Percentiles rank a stretch among this genome's conserved stretches.
Conservation (phyloP, 2,113 vertebrate species). For the Alexandromys fortis region DNA sequence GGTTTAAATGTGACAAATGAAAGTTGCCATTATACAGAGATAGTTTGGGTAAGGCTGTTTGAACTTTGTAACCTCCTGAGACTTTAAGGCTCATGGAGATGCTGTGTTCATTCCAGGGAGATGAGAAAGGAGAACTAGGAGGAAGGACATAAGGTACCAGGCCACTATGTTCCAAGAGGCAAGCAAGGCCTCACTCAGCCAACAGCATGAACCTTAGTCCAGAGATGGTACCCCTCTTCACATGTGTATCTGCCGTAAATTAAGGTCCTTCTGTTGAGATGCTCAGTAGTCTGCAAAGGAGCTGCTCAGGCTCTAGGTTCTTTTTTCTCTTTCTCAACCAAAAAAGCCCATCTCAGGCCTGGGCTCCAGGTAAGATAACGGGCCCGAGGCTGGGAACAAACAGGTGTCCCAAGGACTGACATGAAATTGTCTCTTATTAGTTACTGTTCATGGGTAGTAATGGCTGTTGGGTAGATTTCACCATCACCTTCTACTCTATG, state of each 20-base stretch:
- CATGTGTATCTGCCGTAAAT: background rate
- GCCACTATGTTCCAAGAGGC: background rate
- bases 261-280: background rate
- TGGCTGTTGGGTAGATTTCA: background rate
- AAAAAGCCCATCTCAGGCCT: background rate
- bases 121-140: background rate
- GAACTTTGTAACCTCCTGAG: background rate
- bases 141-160: background rate
- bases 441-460: background rate
- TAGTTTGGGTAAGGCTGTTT: slow-evolving; percentile 18
- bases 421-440: slow-evolving; percentile 14
- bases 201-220: background rate
- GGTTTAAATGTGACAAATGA: slow-evolving; percentile 6
- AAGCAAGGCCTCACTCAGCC: background rate
- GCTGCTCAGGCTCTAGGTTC: background rate
- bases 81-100: background rate
- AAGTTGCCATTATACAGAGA: slow-evolving; percentile 5
- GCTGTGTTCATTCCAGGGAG: background rate
- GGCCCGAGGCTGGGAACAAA: slow-evolving; percentile 10
- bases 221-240: background rate
- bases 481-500: background rate
- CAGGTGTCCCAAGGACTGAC: background rate
- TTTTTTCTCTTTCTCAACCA: background rate
- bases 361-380: background rate
- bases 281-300: background rate